Percentiles rank a stretch among this genome's conserved stretches.
Conservation (phyloP, 2,113 vertebrate genomes). For the Corythornis vintsioides region DNA sequence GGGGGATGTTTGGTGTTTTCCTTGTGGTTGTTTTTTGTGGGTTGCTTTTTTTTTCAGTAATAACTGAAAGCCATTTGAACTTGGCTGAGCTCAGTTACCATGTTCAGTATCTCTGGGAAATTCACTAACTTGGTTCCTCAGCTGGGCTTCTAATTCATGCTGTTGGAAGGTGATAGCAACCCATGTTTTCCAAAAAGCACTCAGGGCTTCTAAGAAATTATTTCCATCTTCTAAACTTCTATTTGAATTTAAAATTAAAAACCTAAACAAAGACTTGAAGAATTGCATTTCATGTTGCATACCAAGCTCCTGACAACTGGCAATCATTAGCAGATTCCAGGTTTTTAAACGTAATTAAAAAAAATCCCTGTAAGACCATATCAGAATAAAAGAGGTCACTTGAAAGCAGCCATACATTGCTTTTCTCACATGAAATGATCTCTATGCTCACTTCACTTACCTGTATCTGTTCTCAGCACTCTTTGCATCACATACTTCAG, state of each 20-base stretch:
- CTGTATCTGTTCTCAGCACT: conserved; percentile 70
- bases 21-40: too few relatives aligned
- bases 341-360: background rate
- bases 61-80: background rate
- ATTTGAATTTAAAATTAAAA: background rate
- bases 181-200: background rate
- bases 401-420: background rate
- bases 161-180: background rate
- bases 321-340: background rate
- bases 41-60: background rate
- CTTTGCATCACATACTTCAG: conserved; percentile 78
- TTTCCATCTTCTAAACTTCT: background rate
- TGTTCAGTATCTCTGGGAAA: background rate
- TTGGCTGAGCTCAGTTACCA: background rate
- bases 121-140: background rate
- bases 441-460: conserved; percentile 71
- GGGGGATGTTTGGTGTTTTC: too few relatives aligned
- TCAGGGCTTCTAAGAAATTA: background rate
- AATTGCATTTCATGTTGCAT: too few relatives aligned
- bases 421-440: background rate
- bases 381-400: background rate
- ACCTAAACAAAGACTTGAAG: background rate
- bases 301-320: background rate
- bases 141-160: background rate
- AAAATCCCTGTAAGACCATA: background rate